These are phyloP conservation scores for Hippocampus comes DNA, from an alignment of 2,113 vertebrate species.

Conservation along the genomic window DNA sequence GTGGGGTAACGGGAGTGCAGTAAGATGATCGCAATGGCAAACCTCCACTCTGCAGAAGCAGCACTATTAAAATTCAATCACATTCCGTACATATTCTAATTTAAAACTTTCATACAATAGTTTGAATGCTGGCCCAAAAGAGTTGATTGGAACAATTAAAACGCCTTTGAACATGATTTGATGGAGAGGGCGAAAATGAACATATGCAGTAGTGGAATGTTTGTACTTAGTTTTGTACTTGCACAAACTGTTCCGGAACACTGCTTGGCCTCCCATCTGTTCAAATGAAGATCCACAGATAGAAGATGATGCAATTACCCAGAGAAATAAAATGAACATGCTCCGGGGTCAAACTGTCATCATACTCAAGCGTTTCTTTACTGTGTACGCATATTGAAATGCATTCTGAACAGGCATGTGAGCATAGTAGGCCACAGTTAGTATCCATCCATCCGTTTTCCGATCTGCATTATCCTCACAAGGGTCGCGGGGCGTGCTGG, in stretches of 20 bases:
- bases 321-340: not conserved
- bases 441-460: too few species aligned
- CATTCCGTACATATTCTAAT: slow-evolving; percentile 19
- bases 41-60: slow-evolving; percentile 23
- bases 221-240: not conserved
- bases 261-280: not conserved
- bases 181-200: not conserved
- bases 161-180: not conserved
- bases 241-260: not conserved
- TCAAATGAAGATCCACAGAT: not conserved
- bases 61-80: slow-evolving; percentile 45
- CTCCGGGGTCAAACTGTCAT: not conserved
- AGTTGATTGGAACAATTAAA: not conserved
- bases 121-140: slow-evolving; percentile 28
- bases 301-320: not conserved
- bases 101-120: slow-evolving; percentile 25
- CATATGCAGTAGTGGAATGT: not conserved
- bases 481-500: too few species aligned
- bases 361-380: not conserved
- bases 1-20: slow-evolving; percentile 40
- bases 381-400: not conserved
- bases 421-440: too few species aligned
- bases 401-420: too few species aligned
- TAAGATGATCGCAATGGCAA: slow-evolving; percentile 42
- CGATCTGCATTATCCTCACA: too few species aligned